Percentiles rank a stretch among this genome's conserved stretches.
Conservation (phyloP, 2,113 vertebrate species). For the Atlantisia rogersi region DNA sequence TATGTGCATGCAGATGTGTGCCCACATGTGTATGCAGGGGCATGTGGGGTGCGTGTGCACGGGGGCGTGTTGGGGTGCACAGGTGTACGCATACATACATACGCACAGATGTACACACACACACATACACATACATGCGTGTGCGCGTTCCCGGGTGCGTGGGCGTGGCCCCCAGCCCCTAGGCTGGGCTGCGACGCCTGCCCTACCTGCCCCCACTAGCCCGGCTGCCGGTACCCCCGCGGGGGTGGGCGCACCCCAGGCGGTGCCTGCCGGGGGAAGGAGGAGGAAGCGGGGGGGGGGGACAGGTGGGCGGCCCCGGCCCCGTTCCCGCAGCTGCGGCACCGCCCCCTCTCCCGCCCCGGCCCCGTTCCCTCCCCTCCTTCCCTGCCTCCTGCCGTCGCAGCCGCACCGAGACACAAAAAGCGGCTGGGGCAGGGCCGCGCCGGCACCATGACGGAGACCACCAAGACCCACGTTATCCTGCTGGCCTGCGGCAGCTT, state of each 20-base stretch:
- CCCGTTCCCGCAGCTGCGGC: slow-evolving; percentile 72
- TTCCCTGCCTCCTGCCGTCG: slow-evolving; percentile 76
- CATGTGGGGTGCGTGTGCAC: not conserved
- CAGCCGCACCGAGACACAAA: slow-evolving; percentile 70
- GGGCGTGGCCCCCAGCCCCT: not conserved
- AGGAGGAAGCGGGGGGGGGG: no score
- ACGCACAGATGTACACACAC: no score
- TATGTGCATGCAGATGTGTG: no score
- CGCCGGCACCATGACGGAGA: slow-evolving; percentile 85
- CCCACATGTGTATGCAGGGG: not conserved
- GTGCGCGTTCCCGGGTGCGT: no score
- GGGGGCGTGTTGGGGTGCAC: not conserved
- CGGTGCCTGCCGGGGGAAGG: not conserved
- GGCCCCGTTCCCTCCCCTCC: slow-evolving; percentile 35
- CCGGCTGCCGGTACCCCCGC: not conserved
- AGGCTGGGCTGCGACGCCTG: slow-evolving; percentile 56
- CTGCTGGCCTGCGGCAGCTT: slow-evolving; percentile 96
- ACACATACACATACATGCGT: no score
- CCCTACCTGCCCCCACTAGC: no score
- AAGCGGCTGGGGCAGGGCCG: slow-evolving; percentile 37
- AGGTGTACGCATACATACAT: fast-evolving
- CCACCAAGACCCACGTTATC: slow-evolving; percentile 92
- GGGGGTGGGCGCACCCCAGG: not conserved
- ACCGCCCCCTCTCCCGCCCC: slow-evolving; percentile 68
- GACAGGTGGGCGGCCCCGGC: not conserved